Conservation (phyloP, 2,113 vertebrate species). For the Bubalus kerabau region DNA sequence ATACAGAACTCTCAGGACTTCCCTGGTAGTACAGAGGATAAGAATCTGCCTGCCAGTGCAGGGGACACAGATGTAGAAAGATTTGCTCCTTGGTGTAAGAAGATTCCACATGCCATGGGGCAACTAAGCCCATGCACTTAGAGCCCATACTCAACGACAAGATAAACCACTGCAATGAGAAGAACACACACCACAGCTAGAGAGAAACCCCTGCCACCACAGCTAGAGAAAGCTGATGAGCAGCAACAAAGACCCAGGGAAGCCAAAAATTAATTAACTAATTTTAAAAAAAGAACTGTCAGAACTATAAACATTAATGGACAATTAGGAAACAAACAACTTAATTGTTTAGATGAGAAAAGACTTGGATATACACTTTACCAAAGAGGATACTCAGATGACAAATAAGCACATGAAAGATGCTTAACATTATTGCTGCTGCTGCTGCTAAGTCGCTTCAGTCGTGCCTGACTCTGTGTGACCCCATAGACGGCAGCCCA, state of each 20-base stretch:
- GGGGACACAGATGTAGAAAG: not conserved
- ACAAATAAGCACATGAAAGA: not conserved
- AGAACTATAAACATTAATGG: not conserved
- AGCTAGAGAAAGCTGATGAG: not conserved
- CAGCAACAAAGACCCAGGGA: not conserved
- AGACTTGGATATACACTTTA: not conserved
- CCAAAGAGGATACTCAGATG: not conserved
- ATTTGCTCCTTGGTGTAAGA: not conserved
- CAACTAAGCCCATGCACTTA: not conserved
- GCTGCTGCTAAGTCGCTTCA: too few relatives aligned
- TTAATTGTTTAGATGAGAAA: not conserved
- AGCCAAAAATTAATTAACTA: not conserved
- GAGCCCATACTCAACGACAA: not conserved
- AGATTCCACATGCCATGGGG: not conserved
- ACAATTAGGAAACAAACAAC: not conserved
- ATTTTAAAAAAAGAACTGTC: not conserved
- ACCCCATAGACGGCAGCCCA: too few relatives aligned
- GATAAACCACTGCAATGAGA: not conserved
- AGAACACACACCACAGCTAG: not conserved
- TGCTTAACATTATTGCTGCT: not conserved
- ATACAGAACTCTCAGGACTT: not conserved
- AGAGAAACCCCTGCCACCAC: not conserved
- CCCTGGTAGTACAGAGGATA: not conserved
- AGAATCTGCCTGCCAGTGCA: not conserved
- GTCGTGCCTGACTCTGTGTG: too few relatives aligned